Evolutionary conservation across 2,113 vertebrate genomes (phyloP), one percentile per base, ranked within the genome.

Genomic region (Myotis davidii): DNA sequence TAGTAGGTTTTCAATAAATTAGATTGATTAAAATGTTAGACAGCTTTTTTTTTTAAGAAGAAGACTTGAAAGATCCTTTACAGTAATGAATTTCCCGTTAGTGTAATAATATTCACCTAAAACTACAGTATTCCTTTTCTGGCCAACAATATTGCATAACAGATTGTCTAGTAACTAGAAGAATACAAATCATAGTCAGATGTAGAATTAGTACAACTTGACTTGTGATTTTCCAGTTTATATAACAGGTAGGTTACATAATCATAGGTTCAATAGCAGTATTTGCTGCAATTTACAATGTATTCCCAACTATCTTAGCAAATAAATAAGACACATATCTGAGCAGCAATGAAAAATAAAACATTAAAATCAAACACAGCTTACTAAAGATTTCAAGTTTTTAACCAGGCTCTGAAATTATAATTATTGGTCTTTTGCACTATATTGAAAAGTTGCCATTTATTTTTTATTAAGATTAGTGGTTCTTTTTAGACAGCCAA

Each of bases 381-480:
- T 59, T 65, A 37, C 67, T 64, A 94, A 85, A 92, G 54, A 91
- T 88, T 64, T 29, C 42, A 39, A 54, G 27, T 39, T 87, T 96
- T 76, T 73, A 90, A 7, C 13, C 9, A 77, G 27, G 11, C 21
- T 85, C 90, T 91, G 61, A 83, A 82, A 83, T 69, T 92, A 3
- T 74, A 72, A 77, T 45, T 77, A 9, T 69, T 12, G 77, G 56
- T 39, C 59, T 61, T 94, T 94, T 70, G 6, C 13, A 65, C 54
- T 82, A 32, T 54, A 73, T 25, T 74, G 14, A 84, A 95, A 92
- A 85, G 13, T 88, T 94, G 77, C 20, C 73, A 88, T 85, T 96
- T 92, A 94, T 92, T 95, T 91, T 85, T 90, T 72, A 91, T 61
- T 78, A 27, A 73, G 39, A 94, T 94, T 93, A 92, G 65, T 56